phyloP scores from a whole-genome alignment of 2,797 vertebrate genomes.

The Acanthurus tractus region DNA sequence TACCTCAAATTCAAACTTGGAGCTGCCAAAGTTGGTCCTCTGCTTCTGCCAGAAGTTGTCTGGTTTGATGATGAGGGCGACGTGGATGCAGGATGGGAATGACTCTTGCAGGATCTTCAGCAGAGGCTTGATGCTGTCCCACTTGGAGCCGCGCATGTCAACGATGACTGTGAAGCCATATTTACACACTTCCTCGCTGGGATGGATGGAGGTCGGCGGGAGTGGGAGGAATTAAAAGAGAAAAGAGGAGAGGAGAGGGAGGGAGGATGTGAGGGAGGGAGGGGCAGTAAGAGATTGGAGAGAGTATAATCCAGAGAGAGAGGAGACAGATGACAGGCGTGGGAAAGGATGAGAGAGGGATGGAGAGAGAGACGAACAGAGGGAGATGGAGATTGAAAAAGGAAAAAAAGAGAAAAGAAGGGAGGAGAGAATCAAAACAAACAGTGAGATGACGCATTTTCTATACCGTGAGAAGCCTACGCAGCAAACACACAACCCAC shows the following conservation, averaged over 20 bases:
- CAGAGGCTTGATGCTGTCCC: constrained; percentile 99
- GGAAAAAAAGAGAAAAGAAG: neutral
- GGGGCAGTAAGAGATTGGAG: constrained; percentile 47
- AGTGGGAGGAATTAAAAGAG: constrained; percentile 85
- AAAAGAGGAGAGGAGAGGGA: constrained; percentile 27
- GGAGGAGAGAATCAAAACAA: constrained; percentile 57
- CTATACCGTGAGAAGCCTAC: constrained; percentile 72
- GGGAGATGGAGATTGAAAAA: constrained; percentile 18
- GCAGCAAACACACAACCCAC: constrained; percentile 60
- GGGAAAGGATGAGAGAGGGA: constrained; percentile 78
- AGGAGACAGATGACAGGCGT: constrained; percentile 60
- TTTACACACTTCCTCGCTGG: constrained; percentile 96
- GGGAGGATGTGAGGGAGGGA: constrained; percentile 28
- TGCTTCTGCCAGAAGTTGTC: constrained; percentile 99
- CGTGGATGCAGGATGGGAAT: constrained; percentile 97
- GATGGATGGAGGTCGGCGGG: constrained; percentile 89
- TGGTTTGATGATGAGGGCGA: constrained; percentile 98
- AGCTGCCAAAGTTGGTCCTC: constrained; percentile 98
- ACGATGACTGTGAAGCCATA: constrained; percentile 98
- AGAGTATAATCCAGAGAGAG: constrained; percentile 66
- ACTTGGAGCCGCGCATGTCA: constrained; percentile 99
- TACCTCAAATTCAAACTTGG: constrained; percentile 99
- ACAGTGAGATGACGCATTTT: constrained; percentile 78
- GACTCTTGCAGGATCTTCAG: constrained; percentile 98
- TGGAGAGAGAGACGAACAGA: constrained; percentile 70